phyloP scores from a whole-genome alignment of 2,797 vertebrate genomes.

The Eidolon dupreanum region DNA sequence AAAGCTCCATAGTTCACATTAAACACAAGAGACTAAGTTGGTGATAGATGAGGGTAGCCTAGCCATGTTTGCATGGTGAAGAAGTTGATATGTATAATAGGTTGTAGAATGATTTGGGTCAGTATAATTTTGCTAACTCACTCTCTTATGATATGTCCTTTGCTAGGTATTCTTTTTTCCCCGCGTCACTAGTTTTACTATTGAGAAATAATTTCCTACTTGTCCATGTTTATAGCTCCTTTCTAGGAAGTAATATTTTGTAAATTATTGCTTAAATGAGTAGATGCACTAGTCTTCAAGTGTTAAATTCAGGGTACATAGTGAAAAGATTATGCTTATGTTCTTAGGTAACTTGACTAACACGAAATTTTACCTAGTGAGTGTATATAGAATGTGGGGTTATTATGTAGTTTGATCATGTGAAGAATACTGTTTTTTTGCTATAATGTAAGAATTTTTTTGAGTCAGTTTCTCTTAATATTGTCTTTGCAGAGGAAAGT shows the following conservation, averaged over 20 bases:
- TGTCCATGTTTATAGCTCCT: constrained; percentile 58
- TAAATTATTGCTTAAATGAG: constrained; percentile 75
- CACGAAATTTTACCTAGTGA: constrained; percentile 58
- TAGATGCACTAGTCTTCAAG: constrained; percentile 55
- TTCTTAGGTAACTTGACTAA: constrained; percentile 70
- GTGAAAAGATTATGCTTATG: constrained; percentile 63
- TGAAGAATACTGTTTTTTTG: constrained; percentile 71
- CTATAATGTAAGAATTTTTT: constrained; percentile 67
- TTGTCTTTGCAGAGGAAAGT: constrained; percentile 75
- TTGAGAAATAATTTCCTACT: constrained; percentile 67
- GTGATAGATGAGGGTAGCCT: constrained; percentile 44
- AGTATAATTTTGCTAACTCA: constrained; percentile 45
- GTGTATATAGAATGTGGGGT: constrained; percentile 68
- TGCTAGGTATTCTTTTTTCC: constrained; percentile 35
- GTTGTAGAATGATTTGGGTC: constrained; percentile 56
- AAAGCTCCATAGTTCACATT: constrained; percentile 56
- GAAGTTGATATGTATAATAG: constrained; percentile 29
- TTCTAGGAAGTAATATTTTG: constrained; percentile 66
- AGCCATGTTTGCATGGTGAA: constrained; percentile 45
- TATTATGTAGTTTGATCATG: constrained; percentile 68
- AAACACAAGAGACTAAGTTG: constrained; percentile 50
- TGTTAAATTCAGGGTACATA: constrained; percentile 65
- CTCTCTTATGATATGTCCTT: constrained; percentile 28
- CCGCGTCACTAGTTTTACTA: constrained; percentile 63
- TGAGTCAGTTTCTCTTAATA: constrained; percentile 66